phyloP scores from a whole-genome alignment of 2,113 vertebrate species.

The Sminthopsis crassicaudata region DNA sequence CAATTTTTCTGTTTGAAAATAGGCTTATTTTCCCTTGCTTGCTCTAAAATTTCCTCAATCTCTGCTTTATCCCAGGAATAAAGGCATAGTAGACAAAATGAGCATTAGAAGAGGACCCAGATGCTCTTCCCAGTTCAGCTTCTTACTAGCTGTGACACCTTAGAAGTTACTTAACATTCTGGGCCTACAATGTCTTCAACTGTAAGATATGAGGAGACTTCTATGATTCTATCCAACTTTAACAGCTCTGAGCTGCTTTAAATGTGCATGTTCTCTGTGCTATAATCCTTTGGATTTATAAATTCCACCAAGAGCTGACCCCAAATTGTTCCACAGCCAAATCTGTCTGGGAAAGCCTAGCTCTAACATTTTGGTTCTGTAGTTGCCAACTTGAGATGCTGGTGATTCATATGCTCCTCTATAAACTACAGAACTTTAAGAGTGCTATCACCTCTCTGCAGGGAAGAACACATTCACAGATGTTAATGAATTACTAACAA shows the following conservation, averaged over 20 bases:
- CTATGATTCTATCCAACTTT: not conserved
- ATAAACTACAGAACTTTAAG: not conserved
- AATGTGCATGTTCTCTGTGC: not conserved
- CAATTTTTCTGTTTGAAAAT: not conserved
- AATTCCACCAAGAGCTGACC: not conserved
- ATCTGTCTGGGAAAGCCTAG: not conserved
- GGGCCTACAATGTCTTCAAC: not conserved
- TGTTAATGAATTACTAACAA: constrained; percentile 15
- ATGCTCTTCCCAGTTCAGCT: not conserved
- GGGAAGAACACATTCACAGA: not conserved
- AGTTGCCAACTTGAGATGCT: not conserved
- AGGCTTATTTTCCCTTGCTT: not conserved
- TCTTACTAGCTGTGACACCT: not conserved
- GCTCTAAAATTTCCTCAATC: not conserved
- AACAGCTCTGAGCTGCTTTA: not conserved
- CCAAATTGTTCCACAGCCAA: constrained; percentile 2
- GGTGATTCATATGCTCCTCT: not conserved
- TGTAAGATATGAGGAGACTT: not conserved
- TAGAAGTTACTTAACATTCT: not conserved
- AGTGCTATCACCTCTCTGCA: not conserved
- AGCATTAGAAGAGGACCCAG: not conserved
- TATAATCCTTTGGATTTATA: not conserved
- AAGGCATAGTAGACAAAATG: not conserved
- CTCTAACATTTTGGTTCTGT: not conserved
- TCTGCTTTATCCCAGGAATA: not conserved